Conservation (phyloP, 2,888 invertebrate genomes). For the Branchipolynoe longqiensis region DNA sequence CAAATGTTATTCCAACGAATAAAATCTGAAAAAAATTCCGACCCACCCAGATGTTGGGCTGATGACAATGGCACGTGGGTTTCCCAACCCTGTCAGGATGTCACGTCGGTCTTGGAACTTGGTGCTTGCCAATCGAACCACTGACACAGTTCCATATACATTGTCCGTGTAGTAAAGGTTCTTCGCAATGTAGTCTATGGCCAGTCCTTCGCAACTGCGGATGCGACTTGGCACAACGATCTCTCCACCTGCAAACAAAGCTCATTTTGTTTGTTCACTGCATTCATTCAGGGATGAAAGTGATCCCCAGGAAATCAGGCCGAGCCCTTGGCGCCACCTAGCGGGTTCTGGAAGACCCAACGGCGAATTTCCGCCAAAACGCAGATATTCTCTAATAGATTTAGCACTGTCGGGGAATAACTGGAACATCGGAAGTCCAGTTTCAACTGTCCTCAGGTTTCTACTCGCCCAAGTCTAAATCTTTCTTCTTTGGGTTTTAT, state of each 20-base stretch:
- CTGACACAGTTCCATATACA: constrained; percentile 93
- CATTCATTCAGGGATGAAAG: neutral
- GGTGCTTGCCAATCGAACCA: constrained; percentile 88
- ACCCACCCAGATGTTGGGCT: constrained; percentile 94
- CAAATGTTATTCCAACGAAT: no score
- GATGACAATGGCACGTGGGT: constrained; percentile 97
- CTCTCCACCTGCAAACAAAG: constrained; percentile 93
- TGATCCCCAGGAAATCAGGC: no score
- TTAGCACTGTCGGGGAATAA: no score
- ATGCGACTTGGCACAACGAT: constrained; percentile 83
- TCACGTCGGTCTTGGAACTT: constrained; percentile 92
- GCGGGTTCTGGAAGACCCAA: no score
- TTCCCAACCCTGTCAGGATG: constrained; percentile 91
- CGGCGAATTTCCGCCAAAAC: no score
- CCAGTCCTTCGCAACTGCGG: constrained; percentile 84
- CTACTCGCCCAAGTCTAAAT: no score
- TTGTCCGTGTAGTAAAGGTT: constrained; percentile 97
- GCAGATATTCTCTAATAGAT: no score
- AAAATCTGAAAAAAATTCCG: no score
- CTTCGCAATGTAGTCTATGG: constrained; percentile 99
- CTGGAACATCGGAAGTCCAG: no score
- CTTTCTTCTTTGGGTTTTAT: no score
- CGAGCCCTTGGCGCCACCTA: no score
- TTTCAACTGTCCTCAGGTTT: no score
- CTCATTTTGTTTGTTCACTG: neutral